Conservation (phyloP, 1,140 invertebrate genomes). For the Macrosteles quadrilineatus region DNA sequence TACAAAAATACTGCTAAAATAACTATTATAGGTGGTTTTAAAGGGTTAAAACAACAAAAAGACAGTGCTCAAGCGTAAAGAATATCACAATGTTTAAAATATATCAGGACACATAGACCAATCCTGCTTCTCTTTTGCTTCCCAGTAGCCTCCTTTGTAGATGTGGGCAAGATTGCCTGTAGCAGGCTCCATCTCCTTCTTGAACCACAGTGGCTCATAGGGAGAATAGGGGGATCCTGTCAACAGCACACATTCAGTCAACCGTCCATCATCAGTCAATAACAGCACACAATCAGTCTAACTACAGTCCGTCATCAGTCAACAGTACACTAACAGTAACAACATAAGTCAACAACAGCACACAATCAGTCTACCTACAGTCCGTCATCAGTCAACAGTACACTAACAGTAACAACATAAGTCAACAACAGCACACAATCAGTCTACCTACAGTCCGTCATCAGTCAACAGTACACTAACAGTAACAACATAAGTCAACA, state of each 20-base stretch:
- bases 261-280: too few species aligned
- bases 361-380: too few species aligned
- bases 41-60: not conserved
- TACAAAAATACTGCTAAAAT: slow-evolving; percentile 10
- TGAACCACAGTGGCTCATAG: slow-evolving; percentile 93
- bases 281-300: too few species aligned
- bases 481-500: too few species aligned
- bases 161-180: slow-evolving; percentile 83
- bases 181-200: slow-evolving; percentile 73
- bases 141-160: slow-evolving; percentile 92
- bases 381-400: too few species aligned
- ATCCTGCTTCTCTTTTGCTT: slow-evolving; percentile 83
- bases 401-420: too few species aligned
- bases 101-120: slow-evolving; percentile 94
- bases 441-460: too few species aligned
- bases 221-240: slow-evolving; percentile 69
- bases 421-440: too few species aligned
- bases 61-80: not conserved
- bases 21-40: not conserved
- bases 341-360: too few species aligned
- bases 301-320: too few species aligned
- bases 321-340: too few species aligned
- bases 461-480: too few species aligned
- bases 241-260: slow-evolving; percentile 33
- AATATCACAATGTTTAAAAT: slow-evolving; percentile 54